Base-by-base conservation (phyloP, 2,113 vertebrate genomes). In the Pollachius pollachius region DNA sequence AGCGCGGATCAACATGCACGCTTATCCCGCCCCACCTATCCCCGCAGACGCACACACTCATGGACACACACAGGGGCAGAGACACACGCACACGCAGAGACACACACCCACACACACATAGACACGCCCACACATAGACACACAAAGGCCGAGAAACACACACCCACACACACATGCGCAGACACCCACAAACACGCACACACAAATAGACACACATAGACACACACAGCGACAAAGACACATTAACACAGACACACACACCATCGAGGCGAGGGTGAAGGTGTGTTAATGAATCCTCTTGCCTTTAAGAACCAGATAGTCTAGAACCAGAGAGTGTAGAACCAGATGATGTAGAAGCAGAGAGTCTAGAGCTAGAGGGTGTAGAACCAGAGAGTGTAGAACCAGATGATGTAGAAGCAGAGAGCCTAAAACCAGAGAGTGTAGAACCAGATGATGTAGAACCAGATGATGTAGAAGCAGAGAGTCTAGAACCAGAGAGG, bases 331-430 rank as follows among this genome's bases (percentile, higher is more conserved):
- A 3, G 6, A 41, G 37, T 9, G 37, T 41, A 41, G 37, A 41
- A 41, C 37, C 37, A 41, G 37, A n/a, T n/a, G n/a, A n/a, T n/a
- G n/a, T n/a, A n/a, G n/a, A n/a, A n/a, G n/a, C n/a, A 41, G 6
- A 41, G 6, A 41, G 37, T 41, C 3, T 41, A 84, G 75, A 87
- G 85, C 69, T 63, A 65, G 21, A 23, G 9, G 25, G 19, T 8
- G 60, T 64, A 41, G 37, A 41, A 11, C 11, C 37, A 41, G 6
- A 41, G 37, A 41, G 37, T 41, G 37, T 11, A 41, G 37, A 41
- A 41, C 37, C 37, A 41, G 37, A 11, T 3, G 9, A 11, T 9
- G 5, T 41, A 41, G 37, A 41, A 41, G 3, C 37, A 41, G 37
- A 41, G 6, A 41, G 37, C 4, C 2, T 41, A 41, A 7, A 41